phyloP scores from a whole-genome alignment of 2,113 vertebrate genomes.

The Fregata magnificens region DNA sequence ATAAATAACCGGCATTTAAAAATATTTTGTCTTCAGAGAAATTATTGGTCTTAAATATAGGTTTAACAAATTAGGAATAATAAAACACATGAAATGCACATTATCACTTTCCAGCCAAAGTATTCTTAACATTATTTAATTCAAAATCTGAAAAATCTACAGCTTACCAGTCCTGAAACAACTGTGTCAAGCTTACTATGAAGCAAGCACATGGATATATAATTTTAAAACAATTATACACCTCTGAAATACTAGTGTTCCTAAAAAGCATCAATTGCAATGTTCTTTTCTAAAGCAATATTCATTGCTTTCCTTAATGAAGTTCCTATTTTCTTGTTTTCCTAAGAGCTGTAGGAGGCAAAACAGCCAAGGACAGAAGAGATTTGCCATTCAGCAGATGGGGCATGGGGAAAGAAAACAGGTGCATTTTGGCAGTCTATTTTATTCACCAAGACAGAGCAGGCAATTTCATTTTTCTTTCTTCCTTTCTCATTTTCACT shows the following conservation, averaged over 20 bases:
- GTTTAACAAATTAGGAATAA: background rate
- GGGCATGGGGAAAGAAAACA: background rate
- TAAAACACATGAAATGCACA: background rate
- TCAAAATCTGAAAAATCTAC: background rate
- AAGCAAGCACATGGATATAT: background rate
- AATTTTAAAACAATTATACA: background rate
- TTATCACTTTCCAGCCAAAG: background rate
- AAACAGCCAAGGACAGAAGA: background rate
- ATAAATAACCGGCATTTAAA: background rate
- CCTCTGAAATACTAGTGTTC: background rate
- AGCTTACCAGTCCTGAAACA: background rate
- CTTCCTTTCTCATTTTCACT: background rate
- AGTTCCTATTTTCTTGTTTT: background rate
- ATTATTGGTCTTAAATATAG: constrained; percentile 9
- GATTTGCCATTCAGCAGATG: background rate
- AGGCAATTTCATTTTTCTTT: background rate
- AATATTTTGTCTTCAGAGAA: constrained; percentile 22
- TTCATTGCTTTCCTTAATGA: background rate
- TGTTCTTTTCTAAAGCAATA: background rate
- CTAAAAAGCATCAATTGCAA: background rate
- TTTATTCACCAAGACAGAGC: background rate
- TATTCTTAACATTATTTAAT: background rate
- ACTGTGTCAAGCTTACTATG: background rate
- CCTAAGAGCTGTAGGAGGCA: background rate
- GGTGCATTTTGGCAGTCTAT: background rate